Evolutionary conservation across 2,888 invertebrate species (phyloP), one percentile per base, ranked within the genome.

Genomic region (Noctuana brunneofusca): DNA sequence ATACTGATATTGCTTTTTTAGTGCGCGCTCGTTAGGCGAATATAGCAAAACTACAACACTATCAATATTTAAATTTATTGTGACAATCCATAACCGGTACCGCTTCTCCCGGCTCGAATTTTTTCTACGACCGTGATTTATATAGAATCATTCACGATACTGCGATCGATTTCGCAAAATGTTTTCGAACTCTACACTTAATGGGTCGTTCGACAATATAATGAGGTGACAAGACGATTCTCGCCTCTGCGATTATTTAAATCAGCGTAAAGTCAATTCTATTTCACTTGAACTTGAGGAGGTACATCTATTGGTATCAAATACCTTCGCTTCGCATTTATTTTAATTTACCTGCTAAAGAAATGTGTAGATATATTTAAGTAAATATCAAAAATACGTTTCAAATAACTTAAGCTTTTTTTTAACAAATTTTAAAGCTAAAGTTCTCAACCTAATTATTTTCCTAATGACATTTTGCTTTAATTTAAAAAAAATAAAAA

Each of bases 1-100:
- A 86, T 89, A 89, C 85, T 83, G 89, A 81, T 86, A 88, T 87
- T 82, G 80, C 79, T 81, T 84, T 84, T 85, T 83, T 84, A 80
- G 81, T 79, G 81, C 75, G 70, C 75, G 80, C 81, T 87, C 83
- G 86, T 88, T 88, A 86, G 80, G 73, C 79, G 79, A 79, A 78
- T 79, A 74, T 83, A 78, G 85, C 84, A 73, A 86, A 83, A 79
- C 72, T 69, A 71, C 69, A 66, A 65, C 76, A 75, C 82, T 81
- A 84, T 83, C 85, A 81, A 86, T 86, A 84, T 84, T 83, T 65
- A 80, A 86, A 87, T 87, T 79, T 83, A 81, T 80, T 71, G 81
- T 76, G 80, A 85, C 83, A 81, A 78, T 75, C 74, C 75, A 73
- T 68, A 74, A 72, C 73, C 72, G 70, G 75, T 79, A 78, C 30